These are phyloP conservation scores for Heliconius ismenius DNA, from an alignment of 2,888 invertebrate genomes.

Conservation along the genomic window DNA sequence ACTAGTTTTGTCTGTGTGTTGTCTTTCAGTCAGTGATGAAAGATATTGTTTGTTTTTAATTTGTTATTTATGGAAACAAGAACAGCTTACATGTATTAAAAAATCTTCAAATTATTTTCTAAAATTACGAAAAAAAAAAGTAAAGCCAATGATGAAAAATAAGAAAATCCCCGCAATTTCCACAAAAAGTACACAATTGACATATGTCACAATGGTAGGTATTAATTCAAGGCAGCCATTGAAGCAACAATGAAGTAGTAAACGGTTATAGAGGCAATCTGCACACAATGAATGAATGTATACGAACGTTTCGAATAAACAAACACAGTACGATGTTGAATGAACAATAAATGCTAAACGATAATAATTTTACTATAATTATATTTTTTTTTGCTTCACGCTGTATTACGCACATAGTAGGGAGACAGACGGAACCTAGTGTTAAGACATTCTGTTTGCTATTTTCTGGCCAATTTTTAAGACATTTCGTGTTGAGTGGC, in stretches of 20 bases:
- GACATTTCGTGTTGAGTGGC: neutral
- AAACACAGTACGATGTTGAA: slow-evolving; percentile 16
- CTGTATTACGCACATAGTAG: neutral
- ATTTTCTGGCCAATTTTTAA: neutral
- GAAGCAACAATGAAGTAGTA: slow-evolving; percentile 52
- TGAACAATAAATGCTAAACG: neutral
- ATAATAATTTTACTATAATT: neutral
- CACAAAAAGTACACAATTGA: slow-evolving; percentile 34
- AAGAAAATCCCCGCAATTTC: slow-evolving; percentile 25
- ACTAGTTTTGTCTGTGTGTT: neutral
- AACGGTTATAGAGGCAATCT: slow-evolving; percentile 52
- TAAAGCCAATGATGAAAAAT: too few species aligned
- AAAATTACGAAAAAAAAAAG: too few species aligned
- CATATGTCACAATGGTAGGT: slow-evolving; percentile 34
- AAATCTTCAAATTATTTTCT: too few species aligned
- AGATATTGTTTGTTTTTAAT: too few species aligned
- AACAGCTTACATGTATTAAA: too few species aligned
- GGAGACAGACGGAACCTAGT: neutral
- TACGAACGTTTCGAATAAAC: slow-evolving; percentile 20
- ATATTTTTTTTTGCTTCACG: neutral
- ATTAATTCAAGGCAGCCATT: slow-evolving; percentile 41
- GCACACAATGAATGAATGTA: slow-evolving; percentile 39
- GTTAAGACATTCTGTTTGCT: neutral
- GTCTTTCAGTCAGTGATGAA: neutral
- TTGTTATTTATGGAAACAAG: too few species aligned